Percentiles rank a stretch among this genome's conserved stretches.
These are phyloP conservation scores for Momotus momota DNA, from an alignment of 2,797 vertebrate genomes.

Conservation along the genomic window DNA sequence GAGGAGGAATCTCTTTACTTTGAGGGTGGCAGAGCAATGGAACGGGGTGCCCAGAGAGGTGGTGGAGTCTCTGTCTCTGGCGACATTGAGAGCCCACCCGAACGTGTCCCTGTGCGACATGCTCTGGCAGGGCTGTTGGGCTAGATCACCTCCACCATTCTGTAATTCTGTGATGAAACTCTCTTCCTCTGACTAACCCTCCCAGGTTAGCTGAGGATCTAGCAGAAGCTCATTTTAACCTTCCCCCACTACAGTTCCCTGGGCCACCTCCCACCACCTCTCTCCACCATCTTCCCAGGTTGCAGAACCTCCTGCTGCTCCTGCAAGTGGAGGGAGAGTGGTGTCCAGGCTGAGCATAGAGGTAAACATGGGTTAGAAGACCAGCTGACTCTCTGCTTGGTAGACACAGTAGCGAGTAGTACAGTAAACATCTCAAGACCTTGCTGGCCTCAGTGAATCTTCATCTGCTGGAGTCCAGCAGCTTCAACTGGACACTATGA, in stretches of 20 bases:
- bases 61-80: too few species aligned
- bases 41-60: too few species aligned
- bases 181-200: neutral
- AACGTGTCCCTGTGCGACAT: too few species aligned
- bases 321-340: neutral
- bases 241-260: rapidly evolving
- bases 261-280: neutral
- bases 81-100: too few species aligned
- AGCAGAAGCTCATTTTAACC: neutral
- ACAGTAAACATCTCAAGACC: neutral
- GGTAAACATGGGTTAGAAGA: rapidly evolving
- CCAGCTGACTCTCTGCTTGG: neutral
- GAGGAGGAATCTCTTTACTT: too few species aligned
- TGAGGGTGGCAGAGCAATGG: too few species aligned
- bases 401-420: neutral
- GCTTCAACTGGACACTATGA: neutral
- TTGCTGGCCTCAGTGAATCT: neutral
- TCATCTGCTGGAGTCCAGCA: neutral
- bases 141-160: too few species aligned
- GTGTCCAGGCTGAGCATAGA: neutral
- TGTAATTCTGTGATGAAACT: neutral
- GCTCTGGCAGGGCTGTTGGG: too few species aligned
- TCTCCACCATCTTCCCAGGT: neutral
- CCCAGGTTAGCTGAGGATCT: neutral
- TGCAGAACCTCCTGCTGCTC: neutral